Evolutionary conservation across 2,888 invertebrate species (phyloP).

Genomic region (Drosophila aldrichi): DNA sequence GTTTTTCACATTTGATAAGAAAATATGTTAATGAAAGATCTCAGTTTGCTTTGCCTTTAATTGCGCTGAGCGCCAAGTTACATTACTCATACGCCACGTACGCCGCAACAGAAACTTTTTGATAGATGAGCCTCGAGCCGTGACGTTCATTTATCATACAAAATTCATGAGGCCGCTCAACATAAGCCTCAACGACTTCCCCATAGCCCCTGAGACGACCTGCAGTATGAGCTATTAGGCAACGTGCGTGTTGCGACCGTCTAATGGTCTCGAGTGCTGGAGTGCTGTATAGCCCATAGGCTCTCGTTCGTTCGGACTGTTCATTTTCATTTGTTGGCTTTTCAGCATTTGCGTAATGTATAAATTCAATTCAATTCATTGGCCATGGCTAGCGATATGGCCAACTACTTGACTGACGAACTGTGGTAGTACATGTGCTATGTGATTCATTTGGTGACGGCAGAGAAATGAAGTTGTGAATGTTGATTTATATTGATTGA

Average conservation of each 20-base stretch:
- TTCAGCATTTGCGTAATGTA: slow-evolving; percentile 59
- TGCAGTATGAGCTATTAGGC: slow-evolving; percentile 39
- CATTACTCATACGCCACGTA: slow-evolving; percentile 75
- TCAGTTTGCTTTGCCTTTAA: slow-evolving; percentile 31
- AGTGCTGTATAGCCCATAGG: slow-evolving; percentile 1
- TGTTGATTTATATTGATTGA: too few relatives aligned
- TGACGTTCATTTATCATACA: slow-evolving; percentile 74
- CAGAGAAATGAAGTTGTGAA: too few relatives aligned
- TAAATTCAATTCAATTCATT: slow-evolving; percentile 72
- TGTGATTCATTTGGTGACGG: background rate
- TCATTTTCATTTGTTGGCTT: slow-evolving; percentile 59
- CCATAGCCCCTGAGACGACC: background rate
- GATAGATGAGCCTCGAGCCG: slow-evolving; percentile 69
- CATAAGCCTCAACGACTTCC: slow-evolving; percentile 28
- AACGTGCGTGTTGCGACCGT: slow-evolving; percentile 53
- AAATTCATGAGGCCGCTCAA: slow-evolving; percentile 71
- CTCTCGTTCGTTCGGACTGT: slow-evolving; percentile 36
- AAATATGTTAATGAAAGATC: slow-evolving; percentile 49
- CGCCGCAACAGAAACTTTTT: slow-evolving; percentile 52
- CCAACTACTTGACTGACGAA: background rate
- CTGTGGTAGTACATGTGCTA: background rate
- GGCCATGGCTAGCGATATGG: background rate
- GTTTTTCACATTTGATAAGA: slow-evolving; percentile 56
- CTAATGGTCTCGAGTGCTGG: slow-evolving; percentile 35
- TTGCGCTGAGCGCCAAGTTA: slow-evolving; percentile 46